phyloP scores from a whole-genome alignment of 2,113 vertebrate species.

The Pollimyrus isidori region DNA sequence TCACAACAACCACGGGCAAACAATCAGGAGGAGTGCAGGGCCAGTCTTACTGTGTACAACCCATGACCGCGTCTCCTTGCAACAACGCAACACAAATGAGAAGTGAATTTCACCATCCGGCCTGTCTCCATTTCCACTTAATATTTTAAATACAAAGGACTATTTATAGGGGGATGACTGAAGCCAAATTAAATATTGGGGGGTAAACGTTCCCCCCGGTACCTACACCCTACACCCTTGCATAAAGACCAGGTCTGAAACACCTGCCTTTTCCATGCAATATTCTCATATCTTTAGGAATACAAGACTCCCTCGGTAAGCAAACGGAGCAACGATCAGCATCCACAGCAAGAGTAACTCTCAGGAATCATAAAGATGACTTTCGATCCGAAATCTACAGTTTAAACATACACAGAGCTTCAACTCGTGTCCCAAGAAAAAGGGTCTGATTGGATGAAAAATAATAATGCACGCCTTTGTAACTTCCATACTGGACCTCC shows the following conservation, averaged over 20 bases:
- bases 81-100: neutral
- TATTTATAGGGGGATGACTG: neutral
- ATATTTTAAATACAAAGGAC: neutral
- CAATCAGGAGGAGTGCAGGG: neutral
- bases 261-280: constrained; percentile 33
- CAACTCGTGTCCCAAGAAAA: neutral
- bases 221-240: neutral
- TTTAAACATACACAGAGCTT: neutral
- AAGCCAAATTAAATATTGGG: neutral
- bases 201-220: neutral
- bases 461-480: no score
- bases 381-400: neutral
- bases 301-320: neutral
- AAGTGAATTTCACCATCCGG: neutral
- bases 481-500: no score
- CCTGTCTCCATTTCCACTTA: neutral
- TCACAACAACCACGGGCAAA: neutral
- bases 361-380: neutral
- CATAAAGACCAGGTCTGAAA: neutral
- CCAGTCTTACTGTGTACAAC: neutral
- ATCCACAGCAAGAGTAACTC: neutral
- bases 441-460: neutral
- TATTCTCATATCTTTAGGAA: constrained; percentile 13
- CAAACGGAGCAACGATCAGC: neutral
- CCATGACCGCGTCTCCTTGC: constrained; percentile 49